Evolutionary conservation across 2,797 vertebrate genomes (phyloP), one percentile per base, ranked within the genome.

Genomic region (Xiphorhynchus erythropygius): DNA sequence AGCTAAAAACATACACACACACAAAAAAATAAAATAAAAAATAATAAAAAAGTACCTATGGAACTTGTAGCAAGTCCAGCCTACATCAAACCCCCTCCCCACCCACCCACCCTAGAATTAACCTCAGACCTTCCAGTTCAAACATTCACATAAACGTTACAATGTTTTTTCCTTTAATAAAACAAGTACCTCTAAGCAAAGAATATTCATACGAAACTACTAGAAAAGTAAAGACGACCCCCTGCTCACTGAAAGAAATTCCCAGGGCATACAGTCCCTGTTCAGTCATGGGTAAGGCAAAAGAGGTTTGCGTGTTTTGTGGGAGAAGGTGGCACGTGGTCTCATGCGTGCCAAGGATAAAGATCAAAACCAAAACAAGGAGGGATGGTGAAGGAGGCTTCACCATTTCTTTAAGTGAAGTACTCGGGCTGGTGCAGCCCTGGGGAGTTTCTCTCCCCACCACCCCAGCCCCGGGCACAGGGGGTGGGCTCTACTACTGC

Each of bases 61-160:
- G 98, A 98, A 98, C 98, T 79, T 94, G 96, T 97, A 87, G 93
- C 90, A 71, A 94, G 94, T 97, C 97, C 98, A 97, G 97, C 97
- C 98, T 98, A 98, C 97, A 97, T 95, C 97, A 97, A 98, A 97
- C 95, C 93, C 84, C 74, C 74, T 89, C 55, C 90, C 97, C 97
- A 65, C 79, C 96, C 95, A 83, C 97, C 97, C 95, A 89, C 96
- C 90, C 85, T 96, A 98, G 90, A 97, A 98, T 98, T 97, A 97
- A 97, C 97, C 98, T 98, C 97, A 98, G 96, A 98, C 97, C 97
- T 99, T 99, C 98, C 98, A 98, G 98, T 98, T 99, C 97, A 98
- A 98, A 99, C 98, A 99, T 98, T 99, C 98, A 99, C 98, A 98
- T 98, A 98, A 98, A 99, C 95, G 96, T 98, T 98, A 98, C 97